Percentiles rank a stretch among this genome's conserved stretches.
Evolutionary conservation across 2,113 vertebrate species (phyloP).

Genomic region (Aptenodytes patagonicus): DNA sequence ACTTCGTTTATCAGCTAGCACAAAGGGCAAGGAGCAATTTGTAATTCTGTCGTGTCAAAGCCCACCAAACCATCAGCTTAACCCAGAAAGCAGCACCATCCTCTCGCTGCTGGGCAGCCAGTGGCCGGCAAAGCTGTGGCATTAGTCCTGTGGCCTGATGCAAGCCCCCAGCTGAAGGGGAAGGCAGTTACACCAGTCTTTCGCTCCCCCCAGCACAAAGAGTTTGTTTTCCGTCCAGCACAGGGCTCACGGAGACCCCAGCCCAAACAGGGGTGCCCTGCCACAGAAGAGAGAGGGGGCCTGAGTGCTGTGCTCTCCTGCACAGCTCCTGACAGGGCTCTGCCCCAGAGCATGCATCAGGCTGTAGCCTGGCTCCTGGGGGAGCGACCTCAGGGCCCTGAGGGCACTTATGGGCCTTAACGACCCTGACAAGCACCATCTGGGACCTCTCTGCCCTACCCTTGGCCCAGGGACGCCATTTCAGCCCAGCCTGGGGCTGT

Average conservation of each 20-base stretch:
- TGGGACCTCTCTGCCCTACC: background rate
- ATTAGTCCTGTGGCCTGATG: accelerated
- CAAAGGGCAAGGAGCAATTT: background rate
- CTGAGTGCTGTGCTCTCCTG: accelerated
- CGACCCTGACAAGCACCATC: background rate
- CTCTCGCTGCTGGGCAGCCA: accelerated
- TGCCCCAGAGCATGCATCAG: accelerated
- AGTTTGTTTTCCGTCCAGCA: background rate
- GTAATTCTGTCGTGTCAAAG: background rate
- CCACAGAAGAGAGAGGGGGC: accelerated
- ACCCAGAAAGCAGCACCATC: background rate
- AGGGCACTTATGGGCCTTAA: background rate
- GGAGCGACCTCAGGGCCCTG: accelerated
- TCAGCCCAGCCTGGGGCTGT: background rate
- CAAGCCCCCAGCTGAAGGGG: background rate
- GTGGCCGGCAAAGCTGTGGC: accelerated
- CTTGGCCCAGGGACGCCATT: too few species aligned
- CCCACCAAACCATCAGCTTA: background rate
- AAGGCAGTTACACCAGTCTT: background rate
- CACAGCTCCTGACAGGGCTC: accelerated
- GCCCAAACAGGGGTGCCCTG: accelerated
- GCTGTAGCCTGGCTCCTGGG: accelerated
- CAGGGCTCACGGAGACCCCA: background rate
- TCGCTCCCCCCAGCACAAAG: accelerated
- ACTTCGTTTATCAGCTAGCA: background rate